Evolutionary conservation across 2,797 vertebrate species (phyloP), one percentile per base, ranked within the genome.

Genomic region (Sternotherus odoratus): DNA sequence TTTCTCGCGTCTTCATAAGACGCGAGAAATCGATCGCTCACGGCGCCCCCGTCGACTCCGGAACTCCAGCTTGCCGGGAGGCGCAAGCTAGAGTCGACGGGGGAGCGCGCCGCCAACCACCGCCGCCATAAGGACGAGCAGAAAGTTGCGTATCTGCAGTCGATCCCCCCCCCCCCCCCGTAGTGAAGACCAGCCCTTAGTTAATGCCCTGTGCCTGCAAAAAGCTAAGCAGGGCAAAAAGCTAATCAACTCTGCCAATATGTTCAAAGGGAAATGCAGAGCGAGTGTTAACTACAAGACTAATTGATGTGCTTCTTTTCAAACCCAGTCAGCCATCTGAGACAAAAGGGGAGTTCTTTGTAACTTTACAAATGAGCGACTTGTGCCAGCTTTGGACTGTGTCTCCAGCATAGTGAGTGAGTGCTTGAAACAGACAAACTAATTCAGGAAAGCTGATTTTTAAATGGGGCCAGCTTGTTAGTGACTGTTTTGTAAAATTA

Each of bases 371-470:
- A 39, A 51, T 4, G 43, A 43, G 78, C 51, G 77, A 49, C 50
- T 7, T 60, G 33, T 0, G 0, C 21, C 2, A 24, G 19, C 74
- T 12, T 83, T 23, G 5, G 5, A 11, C 1, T 26, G 33, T 28
- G 1, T 1, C 26, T 11, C 17, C 28, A n/a, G 2, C 30, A 4
- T 30, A 4, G 69, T 1, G 6, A 2, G n/a, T 28, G 87, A 77
- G 5, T 74, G 72, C 39, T 11, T 15, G 28, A 90, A 69, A 90
- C 5, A 56, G 82, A 63, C 79, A 43, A 33, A 77, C 50, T 28
- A 28, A 11, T 3, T 6, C 60, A 2, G 53, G 57, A 78, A 0
- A 6, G 11, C 46, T 77, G 80, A n/a, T 66, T 56, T 56, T 80
- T 49, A 85, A 74, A 78, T n/a, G 7, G 28, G 48, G 53, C 33